Evolutionary conservation across 2,888 invertebrate genomes (phyloP).

Genomic region (Sipha maydis): DNA sequence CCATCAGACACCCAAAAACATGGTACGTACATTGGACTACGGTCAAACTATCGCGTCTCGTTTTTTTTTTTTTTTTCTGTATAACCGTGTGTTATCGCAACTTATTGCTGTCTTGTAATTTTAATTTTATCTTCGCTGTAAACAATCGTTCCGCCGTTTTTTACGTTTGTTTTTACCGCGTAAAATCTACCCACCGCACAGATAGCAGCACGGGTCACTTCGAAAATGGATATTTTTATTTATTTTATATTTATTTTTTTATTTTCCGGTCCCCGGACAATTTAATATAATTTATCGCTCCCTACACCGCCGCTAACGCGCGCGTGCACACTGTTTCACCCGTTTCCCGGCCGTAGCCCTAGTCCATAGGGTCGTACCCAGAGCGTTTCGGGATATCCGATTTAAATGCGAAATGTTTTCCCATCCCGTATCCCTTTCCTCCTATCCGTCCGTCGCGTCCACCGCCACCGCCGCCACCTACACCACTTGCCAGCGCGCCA

Average conservation of each 20-base stretch:
- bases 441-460: neutral
- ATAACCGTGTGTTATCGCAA: too few relatives aligned
- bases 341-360: neutral
- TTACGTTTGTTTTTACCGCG: slow-evolving; percentile 25
- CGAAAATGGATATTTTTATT: slow-evolving; percentile 17
- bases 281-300: slow-evolving; percentile 54
- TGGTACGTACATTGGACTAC: slow-evolving; percentile 37
- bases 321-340: neutral
- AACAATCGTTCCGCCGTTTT: neutral
- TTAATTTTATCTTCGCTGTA: neutral
- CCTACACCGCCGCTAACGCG: neutral
- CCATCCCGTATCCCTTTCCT: slow-evolving; percentile 6
- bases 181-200: neutral
- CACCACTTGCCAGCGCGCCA: neutral
- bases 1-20: slow-evolving; percentile 51
- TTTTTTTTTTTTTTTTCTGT: neutral
- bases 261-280: slow-evolving; percentile 36
- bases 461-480: neutral
- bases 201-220: slow-evolving; percentile 45
- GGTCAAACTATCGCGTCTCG: neutral
- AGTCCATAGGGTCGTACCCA: slow-evolving; percentile 38
- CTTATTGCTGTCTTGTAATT: too few relatives aligned
- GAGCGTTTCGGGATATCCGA: slow-evolving; percentile 58
- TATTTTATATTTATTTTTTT: slow-evolving; percentile 7
- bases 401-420: slow-evolving; percentile 61